These are phyloP conservation scores for Andrena marginata DNA, from an alignment of 2,888 invertebrate genomes.

Conservation along the genomic window DNA sequence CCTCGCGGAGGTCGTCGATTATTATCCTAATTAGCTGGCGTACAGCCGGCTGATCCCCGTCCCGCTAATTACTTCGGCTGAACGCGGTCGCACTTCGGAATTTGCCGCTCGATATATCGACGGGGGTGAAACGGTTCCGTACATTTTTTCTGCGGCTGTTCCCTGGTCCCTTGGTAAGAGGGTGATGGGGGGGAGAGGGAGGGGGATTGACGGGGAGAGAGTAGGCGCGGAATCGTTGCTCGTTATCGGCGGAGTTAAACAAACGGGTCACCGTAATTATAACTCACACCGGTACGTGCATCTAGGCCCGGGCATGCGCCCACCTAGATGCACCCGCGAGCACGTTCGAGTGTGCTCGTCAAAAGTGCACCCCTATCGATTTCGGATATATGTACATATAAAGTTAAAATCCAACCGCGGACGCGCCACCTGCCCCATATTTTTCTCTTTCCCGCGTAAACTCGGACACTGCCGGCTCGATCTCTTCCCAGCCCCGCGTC, in stretches of 20 bases:
- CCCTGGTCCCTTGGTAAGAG: neutral
- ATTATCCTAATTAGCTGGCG: constrained; percentile 9
- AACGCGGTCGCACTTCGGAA: constrained; percentile 11
- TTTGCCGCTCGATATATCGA: constrained; percentile 42
- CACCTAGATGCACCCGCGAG: constrained; percentile 47
- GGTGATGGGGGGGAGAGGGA: neutral
- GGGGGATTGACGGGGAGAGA: neutral
- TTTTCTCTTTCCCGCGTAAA: constrained; percentile 33
- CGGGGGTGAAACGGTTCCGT: constrained; percentile 16
- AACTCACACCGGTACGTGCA: constrained; percentile 46
- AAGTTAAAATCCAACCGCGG: constrained; percentile 54
- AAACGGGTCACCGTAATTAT: constrained; percentile 66
- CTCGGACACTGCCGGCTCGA: neutral
- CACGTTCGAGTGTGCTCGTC: constrained; percentile 59
- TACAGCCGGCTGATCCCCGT: constrained; percentile 7
- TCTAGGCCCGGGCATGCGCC: constrained; percentile 56
- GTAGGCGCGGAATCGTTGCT: constrained; percentile 65
- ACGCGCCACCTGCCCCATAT: constrained; percentile 49
- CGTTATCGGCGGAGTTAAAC: constrained; percentile 70
- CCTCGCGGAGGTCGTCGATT: neutral
- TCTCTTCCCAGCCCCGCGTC: neutral
- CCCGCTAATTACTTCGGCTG: constrained; percentile 33
- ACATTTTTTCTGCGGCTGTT: constrained; percentile 20
- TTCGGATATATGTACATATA: constrained; percentile 60
- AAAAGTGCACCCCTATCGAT: constrained; percentile 66